Evolutionary conservation across 2,113 vertebrate species (phyloP).

Genomic region (Neolamprologus sp.): DNA sequence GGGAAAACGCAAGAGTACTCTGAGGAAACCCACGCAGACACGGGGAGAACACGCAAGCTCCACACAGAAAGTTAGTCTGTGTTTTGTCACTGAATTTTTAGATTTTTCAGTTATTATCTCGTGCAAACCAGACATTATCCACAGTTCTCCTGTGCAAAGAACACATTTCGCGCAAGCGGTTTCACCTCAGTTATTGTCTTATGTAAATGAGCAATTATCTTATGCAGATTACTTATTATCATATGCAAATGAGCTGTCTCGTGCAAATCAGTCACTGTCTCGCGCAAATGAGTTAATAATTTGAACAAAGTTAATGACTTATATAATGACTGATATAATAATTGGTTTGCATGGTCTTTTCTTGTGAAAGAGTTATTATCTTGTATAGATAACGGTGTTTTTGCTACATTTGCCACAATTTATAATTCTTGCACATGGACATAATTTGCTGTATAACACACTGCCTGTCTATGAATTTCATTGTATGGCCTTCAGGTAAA

Average conservation of each 20-base stretch:
- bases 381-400: not conserved
- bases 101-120: not conserved
- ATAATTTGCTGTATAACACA: not conserved
- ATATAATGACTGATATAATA: not conserved
- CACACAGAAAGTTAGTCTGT: not conserved
- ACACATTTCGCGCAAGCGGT: not conserved
- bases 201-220: not conserved
- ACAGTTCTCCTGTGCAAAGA: not conserved
- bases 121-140: not conserved
- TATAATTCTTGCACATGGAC: not conserved
- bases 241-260: not conserved
- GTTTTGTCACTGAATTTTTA: not conserved
- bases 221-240: not conserved
- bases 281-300: not conserved
- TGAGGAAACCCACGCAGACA: not conserved
- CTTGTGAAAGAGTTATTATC: not conserved
- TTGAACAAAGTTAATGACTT: not conserved
- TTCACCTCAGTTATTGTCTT: not conserved
- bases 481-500: not conserved
- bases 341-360: not conserved
- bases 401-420: not conserved
- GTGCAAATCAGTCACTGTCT: not conserved
- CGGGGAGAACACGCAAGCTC: not conserved
- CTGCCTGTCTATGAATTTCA: not conserved
- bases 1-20: not conserved